A percentile compares a stretch with the other conserved stretches of the same genome.
Evolutionary conservation across 2,113 vertebrate genomes (phyloP).

Genomic region (Paraplagusia blochii): DNA sequence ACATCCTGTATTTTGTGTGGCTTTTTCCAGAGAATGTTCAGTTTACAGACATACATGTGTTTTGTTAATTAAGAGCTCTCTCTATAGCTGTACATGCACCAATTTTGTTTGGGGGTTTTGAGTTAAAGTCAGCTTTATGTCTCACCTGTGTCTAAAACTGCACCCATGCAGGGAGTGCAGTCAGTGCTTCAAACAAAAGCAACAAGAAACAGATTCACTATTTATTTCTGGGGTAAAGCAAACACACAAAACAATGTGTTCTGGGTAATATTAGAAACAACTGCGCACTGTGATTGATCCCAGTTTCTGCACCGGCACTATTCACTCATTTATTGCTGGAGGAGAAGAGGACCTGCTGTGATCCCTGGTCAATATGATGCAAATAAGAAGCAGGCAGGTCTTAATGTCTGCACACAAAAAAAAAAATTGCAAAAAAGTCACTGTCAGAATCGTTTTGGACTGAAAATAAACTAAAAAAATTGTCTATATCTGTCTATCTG

Average conservation of each 20-base stretch:
- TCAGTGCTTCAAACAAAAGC: constrained; percentile 43
- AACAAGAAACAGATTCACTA: constrained; percentile 51
- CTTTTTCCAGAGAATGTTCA: no score
- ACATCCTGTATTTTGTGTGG: constrained; percentile 8
- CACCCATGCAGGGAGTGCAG: constrained; percentile 1
- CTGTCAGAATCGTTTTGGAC: no score
- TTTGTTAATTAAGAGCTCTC: constrained; percentile 16
- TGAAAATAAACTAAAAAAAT: no score
- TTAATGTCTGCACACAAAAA: background rate
- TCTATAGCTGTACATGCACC: background rate
- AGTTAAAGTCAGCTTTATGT: background rate
- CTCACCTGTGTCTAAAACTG: constrained; percentile 35
- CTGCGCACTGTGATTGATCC: constrained; percentile 56
- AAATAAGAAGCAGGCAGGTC: constrained; percentile 3
- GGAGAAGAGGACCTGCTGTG: constrained; percentile 15
- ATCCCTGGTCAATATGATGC: constrained; percentile 14
- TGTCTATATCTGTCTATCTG: no score
- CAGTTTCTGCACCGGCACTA: constrained; percentile 22
- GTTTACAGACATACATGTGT: constrained; percentile 12
- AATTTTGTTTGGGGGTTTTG: background rate
- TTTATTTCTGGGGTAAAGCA: constrained; percentile 47
- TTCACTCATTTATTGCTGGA: constrained; percentile 22
- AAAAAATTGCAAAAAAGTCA: no score
- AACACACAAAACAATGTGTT: constrained; percentile 50
- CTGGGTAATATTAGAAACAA: constrained; percentile 61